A percentile compares a stretch with the other conserved stretches of the same genome.
Conservation (phyloP, 2,797 vertebrate species). For the Antrozous pallidus region DNA sequence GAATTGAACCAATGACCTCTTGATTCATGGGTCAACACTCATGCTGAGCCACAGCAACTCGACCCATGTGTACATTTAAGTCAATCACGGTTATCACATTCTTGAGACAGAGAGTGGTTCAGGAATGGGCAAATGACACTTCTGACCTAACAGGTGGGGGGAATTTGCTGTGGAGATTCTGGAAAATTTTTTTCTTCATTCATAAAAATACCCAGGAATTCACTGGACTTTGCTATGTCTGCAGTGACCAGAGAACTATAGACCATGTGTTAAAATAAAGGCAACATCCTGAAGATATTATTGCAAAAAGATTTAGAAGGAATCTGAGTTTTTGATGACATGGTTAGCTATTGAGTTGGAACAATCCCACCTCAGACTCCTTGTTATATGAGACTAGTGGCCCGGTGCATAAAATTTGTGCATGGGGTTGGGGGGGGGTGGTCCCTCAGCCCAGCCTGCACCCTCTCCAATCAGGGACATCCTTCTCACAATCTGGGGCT, state of each 20-base stretch:
- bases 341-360: not conserved
- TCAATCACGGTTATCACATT: not conserved
- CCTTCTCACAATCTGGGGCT: too few species aligned
- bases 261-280: slow-evolving; percentile 33
- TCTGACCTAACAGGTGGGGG: not conserved
- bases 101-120: not conserved
- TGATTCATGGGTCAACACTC: not conserved
- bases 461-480: too few species aligned
- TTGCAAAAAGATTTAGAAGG: not conserved
- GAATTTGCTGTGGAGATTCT: slow-evolving; percentile 26
- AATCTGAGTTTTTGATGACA: not conserved
- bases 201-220: slow-evolving; percentile 3
- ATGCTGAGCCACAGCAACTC: not conserved
- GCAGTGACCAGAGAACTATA: not conserved
- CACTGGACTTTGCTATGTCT: slow-evolving; percentile 6
- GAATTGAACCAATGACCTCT: too few species aligned
- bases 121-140: not conserved
- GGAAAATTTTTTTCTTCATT: not conserved
- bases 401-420: too few species aligned
- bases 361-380: not conserved
- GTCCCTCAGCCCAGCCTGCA: too few species aligned
- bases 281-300: not conserved
- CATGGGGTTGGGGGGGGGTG: too few species aligned
- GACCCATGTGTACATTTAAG: not conserved
- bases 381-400: not conserved